phyloP scores from a whole-genome alignment of 2,888 invertebrate species.

The Eugnorisma glareosa region DNA sequence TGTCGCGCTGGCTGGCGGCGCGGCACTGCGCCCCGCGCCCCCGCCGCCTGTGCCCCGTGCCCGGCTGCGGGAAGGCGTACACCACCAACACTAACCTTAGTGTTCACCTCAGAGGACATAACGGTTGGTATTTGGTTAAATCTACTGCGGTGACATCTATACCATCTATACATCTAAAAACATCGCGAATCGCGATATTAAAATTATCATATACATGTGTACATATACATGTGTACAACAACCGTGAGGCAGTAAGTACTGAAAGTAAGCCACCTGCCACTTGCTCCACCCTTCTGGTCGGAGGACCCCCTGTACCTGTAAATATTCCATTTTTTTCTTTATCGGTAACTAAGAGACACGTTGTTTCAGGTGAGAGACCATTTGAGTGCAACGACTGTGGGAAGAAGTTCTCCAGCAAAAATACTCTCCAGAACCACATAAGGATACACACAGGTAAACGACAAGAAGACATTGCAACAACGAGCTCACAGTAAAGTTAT shows the following conservation, averaged over 20 bases:
- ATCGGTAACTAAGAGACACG: background rate
- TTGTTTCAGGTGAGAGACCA: conserved; percentile 80
- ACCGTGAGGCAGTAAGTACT: background rate
- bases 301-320: background rate
- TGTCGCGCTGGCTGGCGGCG: conserved; percentile 74
- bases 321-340: background rate
- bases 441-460: conserved; percentile 79
- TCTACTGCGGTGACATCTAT: background rate
- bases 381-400: conserved; percentile 78
- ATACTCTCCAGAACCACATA: conserved; percentile 76
- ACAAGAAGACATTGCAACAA: background rate
- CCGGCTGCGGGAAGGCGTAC: conserved; percentile 76
- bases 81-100: conserved; percentile 78
- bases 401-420: conserved; percentile 77
- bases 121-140: conserved; percentile 66
- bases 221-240: too few species aligned
- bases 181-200: background rate
- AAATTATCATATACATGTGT: background rate
- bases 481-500: background rate
- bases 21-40: conserved; percentile 74
- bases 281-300: background rate
- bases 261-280: background rate
- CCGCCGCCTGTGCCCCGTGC: conserved; percentile 71
- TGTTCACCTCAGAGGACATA: conserved; percentile 78
- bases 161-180: background rate